Conservation (phyloP, 2,113 vertebrate species). For the Eudorcas thomsonii region DNA sequence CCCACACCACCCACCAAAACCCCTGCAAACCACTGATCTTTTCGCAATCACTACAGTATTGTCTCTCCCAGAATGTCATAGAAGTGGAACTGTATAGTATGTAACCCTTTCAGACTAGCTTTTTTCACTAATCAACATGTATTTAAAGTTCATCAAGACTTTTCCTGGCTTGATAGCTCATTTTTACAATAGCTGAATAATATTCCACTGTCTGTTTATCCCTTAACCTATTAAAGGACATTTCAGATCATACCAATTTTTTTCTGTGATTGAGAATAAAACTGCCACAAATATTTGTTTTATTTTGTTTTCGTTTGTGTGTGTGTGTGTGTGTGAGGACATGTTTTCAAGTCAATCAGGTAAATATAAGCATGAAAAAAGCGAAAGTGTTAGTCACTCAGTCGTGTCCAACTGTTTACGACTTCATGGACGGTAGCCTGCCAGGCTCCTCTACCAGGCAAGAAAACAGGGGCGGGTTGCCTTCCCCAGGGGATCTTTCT, state of each 20-base stretch:
- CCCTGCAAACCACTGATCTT: background rate
- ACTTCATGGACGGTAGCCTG: background rate
- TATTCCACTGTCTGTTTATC: background rate
- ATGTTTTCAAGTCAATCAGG: background rate
- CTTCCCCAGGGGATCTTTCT: background rate
- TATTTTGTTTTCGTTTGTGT: no score
- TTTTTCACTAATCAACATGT: background rate
- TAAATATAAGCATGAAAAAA: background rate
- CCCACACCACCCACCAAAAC: background rate
- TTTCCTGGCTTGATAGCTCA: background rate
- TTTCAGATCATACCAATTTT: background rate
- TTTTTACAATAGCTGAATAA: background rate
- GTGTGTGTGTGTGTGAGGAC: background rate
- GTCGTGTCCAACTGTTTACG: fast-evolving
- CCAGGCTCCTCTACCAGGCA: background rate
- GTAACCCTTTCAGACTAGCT: background rate
- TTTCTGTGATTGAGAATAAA: background rate
- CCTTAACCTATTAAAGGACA: background rate
- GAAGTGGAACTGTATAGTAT: background rate
- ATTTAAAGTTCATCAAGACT: background rate
- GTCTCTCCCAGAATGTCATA: background rate
- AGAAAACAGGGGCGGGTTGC: background rate
- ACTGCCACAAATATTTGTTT: background rate
- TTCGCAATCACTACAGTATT: background rate
- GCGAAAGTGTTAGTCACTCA: background rate